Evolutionary conservation across 1,140 invertebrate genomes (phyloP), one percentile per base, ranked within the genome.

Genomic region (Camponotus vicinus): DNA sequence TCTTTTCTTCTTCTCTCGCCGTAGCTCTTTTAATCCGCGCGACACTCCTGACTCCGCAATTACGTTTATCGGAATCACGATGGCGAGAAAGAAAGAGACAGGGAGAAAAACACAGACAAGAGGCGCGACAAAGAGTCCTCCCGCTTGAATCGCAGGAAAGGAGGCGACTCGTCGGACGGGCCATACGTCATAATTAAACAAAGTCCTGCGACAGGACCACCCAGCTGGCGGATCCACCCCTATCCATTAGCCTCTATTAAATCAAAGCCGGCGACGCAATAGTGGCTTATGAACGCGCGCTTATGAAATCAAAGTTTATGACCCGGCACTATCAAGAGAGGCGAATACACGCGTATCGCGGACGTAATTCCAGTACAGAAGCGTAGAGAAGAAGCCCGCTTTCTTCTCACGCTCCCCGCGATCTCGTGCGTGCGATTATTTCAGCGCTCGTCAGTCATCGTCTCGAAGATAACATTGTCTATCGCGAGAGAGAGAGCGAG

Each of bases 121-220:
- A 52, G 15, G 13, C 3, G 77, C 21, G 66, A 83, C 37, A 37
- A 66, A 27, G 37, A 61, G 21, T 45, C 32, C 42, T 78, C 21
- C 61, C 18, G 21, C 15, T 57, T 42, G 75, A 90, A 78, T 84
- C 49, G 73, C 83, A 63, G 79, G 78, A 69, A 88, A 88, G 76
- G 83, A 66, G 55, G 45, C 34, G 45, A 52, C 49, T 5, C 70
- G 57, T 85, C 85, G 70, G 87, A 86, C 85, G 70, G 87, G 85
- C 88, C 92, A 93, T 93, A 93, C 91, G 93, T 94, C 93, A 94
- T 93, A 93, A 94, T 94, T 93, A 93, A 91, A 88, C 89, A 87
- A 87, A 86, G 88, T 76, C 86, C 85, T 84, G 76, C 86, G 90
- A 91, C 92, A 88, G 92, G 92, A 92, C 93, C 93, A 93, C 92